Evolutionary conservation across 1,140 invertebrate species (phyloP).

Genomic region (Halesus radiatus): DNA sequence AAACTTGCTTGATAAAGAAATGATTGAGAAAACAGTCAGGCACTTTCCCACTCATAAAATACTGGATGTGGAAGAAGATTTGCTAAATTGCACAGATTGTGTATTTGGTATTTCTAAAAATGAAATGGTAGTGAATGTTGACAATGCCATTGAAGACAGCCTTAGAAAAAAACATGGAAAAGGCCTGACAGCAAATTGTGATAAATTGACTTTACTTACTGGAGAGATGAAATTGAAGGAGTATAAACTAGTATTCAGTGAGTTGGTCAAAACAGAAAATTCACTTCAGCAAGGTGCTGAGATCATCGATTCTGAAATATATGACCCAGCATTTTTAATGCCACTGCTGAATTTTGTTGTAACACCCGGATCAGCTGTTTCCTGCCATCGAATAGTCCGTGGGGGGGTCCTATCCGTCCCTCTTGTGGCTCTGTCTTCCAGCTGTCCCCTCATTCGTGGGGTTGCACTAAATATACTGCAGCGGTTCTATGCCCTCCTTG

Average conservation of each 20-base stretch:
- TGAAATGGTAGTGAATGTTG: slow-evolving; percentile 56
- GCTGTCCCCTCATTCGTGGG: slow-evolving; percentile 72
- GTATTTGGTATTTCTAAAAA: slow-evolving; percentile 9
- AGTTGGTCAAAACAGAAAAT: slow-evolving; percentile 24
- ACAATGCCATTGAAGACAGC: slow-evolving; percentile 35
- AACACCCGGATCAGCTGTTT: slow-evolving; percentile 75
- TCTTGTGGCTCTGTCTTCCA: slow-evolving; percentile 75
- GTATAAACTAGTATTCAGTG: slow-evolving; percentile 29
- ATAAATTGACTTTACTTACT: slow-evolving; percentile 45
- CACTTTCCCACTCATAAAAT: slow-evolving; percentile 73
- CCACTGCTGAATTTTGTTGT: slow-evolving; percentile 78
- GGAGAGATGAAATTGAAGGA: slow-evolving; percentile 31
- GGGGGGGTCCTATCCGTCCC: slow-evolving; percentile 77
- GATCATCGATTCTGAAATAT: slow-evolving; percentile 64
- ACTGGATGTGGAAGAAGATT: slow-evolving; percentile 49
- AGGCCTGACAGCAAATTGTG: neutral
- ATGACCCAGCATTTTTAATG: slow-evolving; percentile 82
- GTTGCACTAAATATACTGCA: slow-evolving; percentile 77
- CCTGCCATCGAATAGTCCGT: slow-evolving; percentile 76
- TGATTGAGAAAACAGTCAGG: slow-evolving; percentile 76
- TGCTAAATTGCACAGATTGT: neutral
- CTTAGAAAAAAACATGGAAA: slow-evolving; percentile 24
- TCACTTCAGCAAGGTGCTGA: neutral
- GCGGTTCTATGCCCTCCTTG: slow-evolving; percentile 77
- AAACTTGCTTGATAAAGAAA: slow-evolving; percentile 76